These are phyloP conservation scores for Uria aalge DNA, from an alignment of 2,113 vertebrate genomes.

Conservation along the genomic window DNA sequence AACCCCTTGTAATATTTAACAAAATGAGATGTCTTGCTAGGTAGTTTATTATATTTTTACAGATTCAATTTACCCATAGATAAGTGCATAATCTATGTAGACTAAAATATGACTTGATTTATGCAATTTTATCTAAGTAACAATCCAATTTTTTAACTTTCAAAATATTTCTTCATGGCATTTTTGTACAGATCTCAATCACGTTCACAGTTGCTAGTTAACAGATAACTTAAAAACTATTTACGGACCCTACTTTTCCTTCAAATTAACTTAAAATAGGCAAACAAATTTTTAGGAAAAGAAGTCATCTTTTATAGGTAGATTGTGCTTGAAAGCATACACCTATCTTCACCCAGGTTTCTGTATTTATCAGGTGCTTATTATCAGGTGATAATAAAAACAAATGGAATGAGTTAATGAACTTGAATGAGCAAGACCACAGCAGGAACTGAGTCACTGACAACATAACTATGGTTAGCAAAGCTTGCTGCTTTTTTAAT, in stretches of 20 bases:
- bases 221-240: background rate
- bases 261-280: background rate
- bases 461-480: background rate
- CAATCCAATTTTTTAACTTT: background rate
- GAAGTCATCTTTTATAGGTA: background rate
- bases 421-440: background rate
- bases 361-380: background rate
- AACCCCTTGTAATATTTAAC: background rate
- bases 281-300: background rate
- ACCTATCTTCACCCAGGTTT: background rate
- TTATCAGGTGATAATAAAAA: background rate
- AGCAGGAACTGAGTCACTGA: background rate
- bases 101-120: background rate
- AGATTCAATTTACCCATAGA: background rate
- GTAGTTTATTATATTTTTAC: background rate
- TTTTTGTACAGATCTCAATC: background rate
- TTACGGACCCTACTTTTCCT: background rate
- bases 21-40: background rate
- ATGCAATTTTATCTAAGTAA: background rate
- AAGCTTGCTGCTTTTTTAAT: background rate
- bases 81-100: background rate
- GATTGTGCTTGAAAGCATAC: background rate
- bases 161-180: background rate
- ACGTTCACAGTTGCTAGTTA: background rate
- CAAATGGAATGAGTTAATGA: background rate